Evolutionary conservation across 2,113 vertebrate species (phyloP).

Genomic region (Ibidorhyncha struthersii): DNA sequence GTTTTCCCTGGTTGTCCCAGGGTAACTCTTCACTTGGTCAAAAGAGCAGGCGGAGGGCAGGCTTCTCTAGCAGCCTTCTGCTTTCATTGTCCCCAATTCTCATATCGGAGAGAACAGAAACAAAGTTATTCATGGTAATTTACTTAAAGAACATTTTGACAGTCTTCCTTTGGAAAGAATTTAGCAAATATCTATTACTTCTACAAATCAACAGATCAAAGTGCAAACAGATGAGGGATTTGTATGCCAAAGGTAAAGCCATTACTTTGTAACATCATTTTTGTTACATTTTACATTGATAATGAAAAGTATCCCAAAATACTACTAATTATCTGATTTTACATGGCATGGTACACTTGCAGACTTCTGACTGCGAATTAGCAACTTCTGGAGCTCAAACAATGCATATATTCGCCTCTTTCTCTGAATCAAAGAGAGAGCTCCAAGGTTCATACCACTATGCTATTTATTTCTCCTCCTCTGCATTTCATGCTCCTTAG

Average conservation of each 20-base stretch:
- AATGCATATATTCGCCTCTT: background rate
- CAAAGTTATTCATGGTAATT: background rate
- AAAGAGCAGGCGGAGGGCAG: fast-evolving
- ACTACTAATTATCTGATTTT: background rate
- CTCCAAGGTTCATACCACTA: background rate
- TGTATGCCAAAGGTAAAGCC: background rate
- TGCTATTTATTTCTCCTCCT: background rate
- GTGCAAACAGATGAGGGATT: background rate
- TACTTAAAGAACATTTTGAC: background rate
- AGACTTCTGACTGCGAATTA: background rate
- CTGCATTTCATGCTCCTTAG: background rate
- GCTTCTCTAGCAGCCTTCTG: background rate
- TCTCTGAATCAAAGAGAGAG: background rate
- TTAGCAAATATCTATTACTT: background rate
- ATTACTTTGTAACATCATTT: background rate
- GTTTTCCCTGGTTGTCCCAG: background rate
- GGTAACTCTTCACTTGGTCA: background rate
- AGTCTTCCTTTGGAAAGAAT: background rate
- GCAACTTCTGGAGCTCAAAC: background rate
- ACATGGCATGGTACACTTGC: background rate
- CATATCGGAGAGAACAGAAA: background rate
- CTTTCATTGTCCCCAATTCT: background rate
- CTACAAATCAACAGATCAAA: background rate
- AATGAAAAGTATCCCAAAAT: background rate
- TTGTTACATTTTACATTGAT: background rate